A percentile compares a stretch with the other conserved stretches of the same genome.
Evolutionary conservation across 2,113 vertebrate species (phyloP).

Genomic region (Hippoglossus stenolepis): DNA sequence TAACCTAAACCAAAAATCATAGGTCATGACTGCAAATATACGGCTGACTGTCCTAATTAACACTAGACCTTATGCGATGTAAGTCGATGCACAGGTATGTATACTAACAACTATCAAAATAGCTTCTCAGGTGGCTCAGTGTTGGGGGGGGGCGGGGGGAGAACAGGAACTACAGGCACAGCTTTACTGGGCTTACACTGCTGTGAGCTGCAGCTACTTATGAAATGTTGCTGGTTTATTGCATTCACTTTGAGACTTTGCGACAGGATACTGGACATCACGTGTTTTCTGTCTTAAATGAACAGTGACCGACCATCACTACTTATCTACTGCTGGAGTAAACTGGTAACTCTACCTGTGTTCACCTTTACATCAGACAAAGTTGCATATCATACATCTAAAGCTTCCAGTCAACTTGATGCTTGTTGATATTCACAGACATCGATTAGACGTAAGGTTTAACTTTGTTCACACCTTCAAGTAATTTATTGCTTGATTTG

Average conservation of each 20-base stretch:
- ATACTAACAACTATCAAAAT: constrained; percentile 60
- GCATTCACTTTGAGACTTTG: background rate
- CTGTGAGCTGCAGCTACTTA: background rate
- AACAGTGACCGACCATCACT: background rate
- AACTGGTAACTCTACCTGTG: too few species aligned
- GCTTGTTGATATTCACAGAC: constrained; percentile 15
- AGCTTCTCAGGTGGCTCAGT: constrained; percentile 39
- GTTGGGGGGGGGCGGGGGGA: constrained; percentile 13
- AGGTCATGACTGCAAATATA: constrained; percentile 76
- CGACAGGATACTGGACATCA: background rate
- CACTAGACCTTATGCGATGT: constrained; percentile 58
- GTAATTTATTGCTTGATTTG: constrained; percentile 37
- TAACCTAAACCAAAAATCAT: constrained; percentile 74
- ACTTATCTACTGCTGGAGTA: background rate
- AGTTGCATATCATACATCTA: background rate
- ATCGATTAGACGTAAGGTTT: constrained; percentile 24
- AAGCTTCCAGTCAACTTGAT: background rate
- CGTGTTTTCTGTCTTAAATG: constrained; percentile 8
- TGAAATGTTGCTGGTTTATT: background rate
- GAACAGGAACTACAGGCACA: constrained; percentile 15
- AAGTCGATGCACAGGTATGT: constrained; percentile 46
- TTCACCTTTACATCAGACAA: background rate
- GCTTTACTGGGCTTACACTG: background rate
- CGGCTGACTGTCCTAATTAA: constrained; percentile 81
- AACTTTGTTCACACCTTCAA: constrained; percentile 6